phyloP scores from a whole-genome alignment of 2,113 vertebrate species.

The Puntigrus tetrazona region DNA sequence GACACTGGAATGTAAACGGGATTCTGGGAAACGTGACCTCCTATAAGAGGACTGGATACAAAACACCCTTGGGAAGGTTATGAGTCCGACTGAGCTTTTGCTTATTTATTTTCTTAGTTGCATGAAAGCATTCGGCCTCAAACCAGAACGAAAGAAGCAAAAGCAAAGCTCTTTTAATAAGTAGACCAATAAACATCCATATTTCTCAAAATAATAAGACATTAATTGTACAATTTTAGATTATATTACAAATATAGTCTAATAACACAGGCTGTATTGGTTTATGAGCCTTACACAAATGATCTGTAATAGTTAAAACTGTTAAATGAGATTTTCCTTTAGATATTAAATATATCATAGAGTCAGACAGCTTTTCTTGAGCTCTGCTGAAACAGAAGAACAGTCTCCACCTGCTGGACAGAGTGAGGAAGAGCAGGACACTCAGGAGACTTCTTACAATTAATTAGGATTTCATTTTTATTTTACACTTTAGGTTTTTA shows the following conservation, averaged over 20 bases:
- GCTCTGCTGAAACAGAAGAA: slow-evolving; percentile 66
- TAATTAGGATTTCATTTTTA: too few species aligned
- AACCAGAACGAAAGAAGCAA: background rate
- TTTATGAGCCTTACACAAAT: background rate
- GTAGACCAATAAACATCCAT: background rate
- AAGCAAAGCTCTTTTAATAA: background rate
- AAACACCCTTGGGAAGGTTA: slow-evolving; percentile 75
- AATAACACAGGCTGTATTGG: background rate
- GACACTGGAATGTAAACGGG: slow-evolving; percentile 78
- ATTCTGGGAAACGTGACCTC: slow-evolving; percentile 75
- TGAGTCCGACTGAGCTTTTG: slow-evolving; percentile 54
- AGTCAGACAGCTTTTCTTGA: background rate
- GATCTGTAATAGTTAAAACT: background rate
- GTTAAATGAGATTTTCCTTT: background rate
- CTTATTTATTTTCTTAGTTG: slow-evolving; percentile 36
- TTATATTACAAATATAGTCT: background rate
- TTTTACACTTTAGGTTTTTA: too few species aligned
- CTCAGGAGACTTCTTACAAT: too few species aligned
- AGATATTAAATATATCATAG: background rate
- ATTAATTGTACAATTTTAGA: background rate
- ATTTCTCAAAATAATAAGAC: background rate
- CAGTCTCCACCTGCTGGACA: slow-evolving; percentile 79
- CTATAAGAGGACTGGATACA: slow-evolving; percentile 70
- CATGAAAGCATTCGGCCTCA: background rate
- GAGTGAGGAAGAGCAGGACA: too few species aligned